These are phyloP conservation scores for Bufotes viridis DNA, from an alignment of 2,797 vertebrate species.

Conservation along the genomic window DNA sequence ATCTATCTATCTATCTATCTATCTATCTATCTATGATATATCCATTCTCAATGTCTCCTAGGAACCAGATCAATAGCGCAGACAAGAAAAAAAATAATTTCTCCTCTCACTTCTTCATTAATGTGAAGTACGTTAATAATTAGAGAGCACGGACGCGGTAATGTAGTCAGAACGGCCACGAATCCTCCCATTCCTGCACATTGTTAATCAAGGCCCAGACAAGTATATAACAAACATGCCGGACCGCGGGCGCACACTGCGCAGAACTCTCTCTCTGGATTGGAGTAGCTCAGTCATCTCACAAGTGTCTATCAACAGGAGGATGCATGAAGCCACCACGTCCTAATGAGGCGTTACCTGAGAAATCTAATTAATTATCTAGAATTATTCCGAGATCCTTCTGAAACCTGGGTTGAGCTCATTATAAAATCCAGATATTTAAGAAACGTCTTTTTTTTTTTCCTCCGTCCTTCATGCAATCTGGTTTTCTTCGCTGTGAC, in stretches of 20 bases:
- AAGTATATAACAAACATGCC: slow-evolving; percentile 77
- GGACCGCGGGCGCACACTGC: slow-evolving; percentile 66
- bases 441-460: not conserved
- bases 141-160: slow-evolving; percentile 49
- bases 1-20: not conserved
- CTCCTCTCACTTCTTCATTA: slow-evolving; percentile 40
- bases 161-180: slow-evolving; percentile 47
- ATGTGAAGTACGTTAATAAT: slow-evolving; percentile 57
- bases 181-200: slow-evolving; percentile 55
- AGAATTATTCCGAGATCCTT: slow-evolving; percentile 16
- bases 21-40: not conserved
- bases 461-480: slow-evolving; percentile 4
- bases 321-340: slow-evolving; percentile 22
- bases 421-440: slow-evolving; percentile 35
- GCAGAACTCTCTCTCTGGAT: slow-evolving; percentile 29
- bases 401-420: not conserved
- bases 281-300: slow-evolving; percentile 30
- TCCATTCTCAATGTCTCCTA: not conserved
- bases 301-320: slow-evolving; percentile 41
- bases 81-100: slow-evolving; percentile 17
- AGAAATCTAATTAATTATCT: slow-evolving; percentile 42
- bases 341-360: slow-evolving; percentile 47
- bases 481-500: slow-evolving; percentile 19
- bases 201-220: slow-evolving; percentile 82
- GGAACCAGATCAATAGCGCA: slow-evolving; percentile 30